Conservation (phyloP, 2,888 invertebrate genomes). For the Drosophila robusta region DNA sequence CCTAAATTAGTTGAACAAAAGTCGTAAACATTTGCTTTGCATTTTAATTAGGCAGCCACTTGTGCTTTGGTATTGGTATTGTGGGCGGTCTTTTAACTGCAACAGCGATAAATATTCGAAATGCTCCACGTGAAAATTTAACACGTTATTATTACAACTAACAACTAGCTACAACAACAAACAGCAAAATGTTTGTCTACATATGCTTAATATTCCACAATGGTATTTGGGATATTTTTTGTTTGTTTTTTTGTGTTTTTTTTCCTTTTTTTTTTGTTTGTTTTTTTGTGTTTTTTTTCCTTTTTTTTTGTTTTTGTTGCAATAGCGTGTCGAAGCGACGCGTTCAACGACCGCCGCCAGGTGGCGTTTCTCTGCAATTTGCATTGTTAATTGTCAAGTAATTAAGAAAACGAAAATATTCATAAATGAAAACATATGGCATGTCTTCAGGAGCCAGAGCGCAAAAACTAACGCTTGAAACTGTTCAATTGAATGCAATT, state of each 20-base stretch:
- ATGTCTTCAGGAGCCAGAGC: constrained; percentile 21
- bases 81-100: constrained; percentile 26
- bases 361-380: constrained; percentile 59
- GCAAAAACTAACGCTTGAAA: neutral
- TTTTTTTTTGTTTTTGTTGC: constrained; percentile 17
- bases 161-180: neutral
- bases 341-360: constrained; percentile 61
- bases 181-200: constrained; percentile 41
- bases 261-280: constrained; percentile 12
- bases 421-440: constrained; percentile 30
- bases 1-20: constrained; percentile 65
- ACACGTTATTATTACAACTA: constrained; percentile 58
- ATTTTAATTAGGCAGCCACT: constrained; percentile 70
- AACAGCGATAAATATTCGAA: constrained; percentile 49
- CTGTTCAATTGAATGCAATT: constrained; percentile 27
- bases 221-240: constrained; percentile 33
- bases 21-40: constrained; percentile 59
- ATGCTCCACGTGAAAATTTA: constrained; percentile 58
- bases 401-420: constrained; percentile 45
- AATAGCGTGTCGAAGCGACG: constrained; percentile 47
- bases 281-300: neutral
- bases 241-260: neutral
- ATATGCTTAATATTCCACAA: constrained; percentile 49
- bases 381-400: constrained; percentile 69
- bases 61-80: constrained; percentile 16